Evolutionary conservation across 2,888 invertebrate genomes (phyloP).

Genomic region (Orchesella flavescens): DNA sequence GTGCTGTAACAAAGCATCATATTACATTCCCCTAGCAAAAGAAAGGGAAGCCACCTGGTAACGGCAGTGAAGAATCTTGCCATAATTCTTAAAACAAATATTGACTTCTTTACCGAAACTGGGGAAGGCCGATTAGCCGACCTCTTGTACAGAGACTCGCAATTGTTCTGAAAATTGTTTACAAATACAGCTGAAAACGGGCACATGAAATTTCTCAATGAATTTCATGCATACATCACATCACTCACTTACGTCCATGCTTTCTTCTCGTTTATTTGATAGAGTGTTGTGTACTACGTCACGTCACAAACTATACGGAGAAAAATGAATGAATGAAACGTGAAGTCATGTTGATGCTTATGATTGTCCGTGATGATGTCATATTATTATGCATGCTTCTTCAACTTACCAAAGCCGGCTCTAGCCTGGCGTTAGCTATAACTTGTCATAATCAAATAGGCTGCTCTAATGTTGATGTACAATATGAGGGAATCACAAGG

Average conservation of each 20-base stretch:
- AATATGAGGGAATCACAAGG: not conserved
- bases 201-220: not conserved
- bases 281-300: constrained; percentile 48
- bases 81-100: constrained; percentile 37
- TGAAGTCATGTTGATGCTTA: constrained; percentile 57
- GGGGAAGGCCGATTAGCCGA: constrained; percentile 43
- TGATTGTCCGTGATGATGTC: constrained; percentile 64
- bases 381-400: constrained; percentile 39
- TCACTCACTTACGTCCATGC: constrained; percentile 14
- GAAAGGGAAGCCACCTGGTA: no score
- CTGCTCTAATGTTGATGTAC: no score
- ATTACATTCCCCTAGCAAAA: no score
- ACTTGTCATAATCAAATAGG: constrained; percentile 9
- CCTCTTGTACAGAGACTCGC: no score
- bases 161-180: not conserved
- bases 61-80: no score
- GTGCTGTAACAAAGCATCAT: no score
- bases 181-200: not conserved
- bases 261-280: constrained; percentile 12
- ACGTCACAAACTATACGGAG: constrained; percentile 46
- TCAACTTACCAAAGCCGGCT: constrained; percentile 37
- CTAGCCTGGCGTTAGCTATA: constrained; percentile 44
- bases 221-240: not conserved
- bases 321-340: constrained; percentile 61
- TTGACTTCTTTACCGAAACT: constrained; percentile 35